These are phyloP conservation scores for Radopholus similis DNA, from an alignment of 1,140 invertebrate genomes.

Conservation along the genomic window DNA sequence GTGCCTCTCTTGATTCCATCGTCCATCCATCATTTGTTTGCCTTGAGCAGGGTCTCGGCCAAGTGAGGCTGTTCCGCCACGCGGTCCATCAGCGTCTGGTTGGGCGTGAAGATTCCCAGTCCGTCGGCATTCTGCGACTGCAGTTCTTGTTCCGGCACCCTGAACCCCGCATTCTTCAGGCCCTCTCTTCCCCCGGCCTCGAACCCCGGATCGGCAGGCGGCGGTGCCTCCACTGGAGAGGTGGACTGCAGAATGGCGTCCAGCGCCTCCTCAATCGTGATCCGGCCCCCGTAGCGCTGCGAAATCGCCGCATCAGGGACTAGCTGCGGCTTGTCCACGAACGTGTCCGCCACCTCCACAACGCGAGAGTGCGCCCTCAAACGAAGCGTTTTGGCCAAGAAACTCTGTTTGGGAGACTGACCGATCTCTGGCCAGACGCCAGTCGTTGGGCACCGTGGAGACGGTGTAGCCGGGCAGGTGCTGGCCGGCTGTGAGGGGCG, in stretches of 20 bases:
- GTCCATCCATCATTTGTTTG: conserved; percentile 14
- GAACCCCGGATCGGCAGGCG: conserved; percentile 36
- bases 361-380: conserved; percentile 40
- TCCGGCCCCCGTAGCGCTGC: conserved; percentile 64
- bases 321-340: conserved; percentile 37
- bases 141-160: conserved; percentile 65
- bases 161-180: conserved; percentile 73
- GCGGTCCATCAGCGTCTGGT: conserved; percentile 53
- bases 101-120: conserved; percentile 54
- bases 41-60: conserved; percentile 48
- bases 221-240: conserved; percentile 33
- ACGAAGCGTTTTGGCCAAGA: not conserved
- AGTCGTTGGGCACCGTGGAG: conserved; percentile 51
- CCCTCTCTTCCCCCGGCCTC: conserved; percentile 45
- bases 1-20: conserved; percentile 13
- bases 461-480: conserved; percentile 55
- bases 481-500: not conserved
- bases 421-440: conserved; percentile 41
- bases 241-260: conserved; percentile 69
- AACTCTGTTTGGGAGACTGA: not conserved
- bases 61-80: conserved; percentile 49
- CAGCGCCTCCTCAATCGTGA: conserved; percentile 84
- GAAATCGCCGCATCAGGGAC: conserved; percentile 10
- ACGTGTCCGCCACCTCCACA: conserved; percentile 58
- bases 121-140: conserved; percentile 50